Percentiles rank a stretch among this genome's conserved stretches.
Conservation (phyloP, 2,113 vertebrate species). For the Promerops cafer region DNA sequence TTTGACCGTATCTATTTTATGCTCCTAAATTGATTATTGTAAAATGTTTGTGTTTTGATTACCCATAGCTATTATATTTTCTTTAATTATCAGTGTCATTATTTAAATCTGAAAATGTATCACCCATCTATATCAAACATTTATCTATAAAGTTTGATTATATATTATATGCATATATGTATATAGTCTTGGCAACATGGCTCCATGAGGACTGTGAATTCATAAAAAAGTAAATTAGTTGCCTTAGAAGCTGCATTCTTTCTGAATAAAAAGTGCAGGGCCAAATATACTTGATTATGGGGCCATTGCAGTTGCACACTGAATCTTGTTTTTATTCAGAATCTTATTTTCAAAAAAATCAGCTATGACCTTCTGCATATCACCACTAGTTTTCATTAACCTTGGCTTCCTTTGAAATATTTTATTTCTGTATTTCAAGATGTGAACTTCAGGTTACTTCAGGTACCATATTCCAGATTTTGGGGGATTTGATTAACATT, state of each 20-base stretch:
- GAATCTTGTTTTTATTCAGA: background rate
- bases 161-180: background rate
- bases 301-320: background rate
- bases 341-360: background rate
- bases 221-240: background rate
- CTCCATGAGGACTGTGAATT: background rate
- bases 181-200: background rate
- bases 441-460: background rate
- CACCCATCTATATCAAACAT: background rate
- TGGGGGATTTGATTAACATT: background rate
- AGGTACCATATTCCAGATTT: background rate
- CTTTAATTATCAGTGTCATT: background rate
- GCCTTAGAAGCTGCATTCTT: background rate
- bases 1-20: background rate
- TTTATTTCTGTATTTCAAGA: background rate
- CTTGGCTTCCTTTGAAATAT: background rate
- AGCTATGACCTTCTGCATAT: background rate
- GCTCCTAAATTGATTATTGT: background rate
- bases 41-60: background rate
- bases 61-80: background rate
- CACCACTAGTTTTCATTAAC: background rate
- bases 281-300: background rate
- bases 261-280: background rate
- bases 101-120: background rate
- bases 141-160: background rate